Conservation (phyloP, 2,888 invertebrate species). For the Diarsia mendica region DNA sequence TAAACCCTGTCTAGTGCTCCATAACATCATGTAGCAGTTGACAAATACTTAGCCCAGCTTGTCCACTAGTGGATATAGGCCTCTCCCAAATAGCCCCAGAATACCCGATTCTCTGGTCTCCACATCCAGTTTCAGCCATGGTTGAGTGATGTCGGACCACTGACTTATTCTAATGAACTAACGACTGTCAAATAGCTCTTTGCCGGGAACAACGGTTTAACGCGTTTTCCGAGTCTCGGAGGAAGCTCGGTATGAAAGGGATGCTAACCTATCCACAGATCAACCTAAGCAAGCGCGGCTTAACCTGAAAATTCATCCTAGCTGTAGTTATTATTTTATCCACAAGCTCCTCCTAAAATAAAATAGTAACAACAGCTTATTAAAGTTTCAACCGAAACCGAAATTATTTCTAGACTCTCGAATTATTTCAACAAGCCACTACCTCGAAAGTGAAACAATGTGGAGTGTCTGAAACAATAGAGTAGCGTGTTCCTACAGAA, state of each 20-base stretch:
- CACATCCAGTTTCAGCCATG: neutral
- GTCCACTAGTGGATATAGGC: neutral
- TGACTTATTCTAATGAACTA: no score
- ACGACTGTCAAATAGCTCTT: no score
- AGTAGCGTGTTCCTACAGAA: constrained; percentile 10
- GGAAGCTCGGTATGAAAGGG: no score
- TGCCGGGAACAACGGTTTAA: no score
- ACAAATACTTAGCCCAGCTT: neutral
- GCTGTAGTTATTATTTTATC: no score
- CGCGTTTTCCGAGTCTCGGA: no score
- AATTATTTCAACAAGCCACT: constrained; percentile 18
- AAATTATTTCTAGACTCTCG: constrained; percentile 15
- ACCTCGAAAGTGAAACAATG: constrained; percentile 26
- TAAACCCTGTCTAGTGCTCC: no score
- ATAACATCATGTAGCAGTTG: no score
- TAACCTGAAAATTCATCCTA: no score
- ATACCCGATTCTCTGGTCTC: neutral
- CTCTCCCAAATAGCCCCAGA: neutral
- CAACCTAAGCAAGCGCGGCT: no score
- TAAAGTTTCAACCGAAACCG: constrained; percentile 3
- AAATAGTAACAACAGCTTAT: constrained; percentile 2
- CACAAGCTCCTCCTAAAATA: neutral
- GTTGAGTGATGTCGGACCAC: neutral
- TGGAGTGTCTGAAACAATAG: constrained; percentile 22
- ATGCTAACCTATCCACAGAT: no score